Conservation (phyloP, 2,113 vertebrate species). For the Gallinago media region DNA sequence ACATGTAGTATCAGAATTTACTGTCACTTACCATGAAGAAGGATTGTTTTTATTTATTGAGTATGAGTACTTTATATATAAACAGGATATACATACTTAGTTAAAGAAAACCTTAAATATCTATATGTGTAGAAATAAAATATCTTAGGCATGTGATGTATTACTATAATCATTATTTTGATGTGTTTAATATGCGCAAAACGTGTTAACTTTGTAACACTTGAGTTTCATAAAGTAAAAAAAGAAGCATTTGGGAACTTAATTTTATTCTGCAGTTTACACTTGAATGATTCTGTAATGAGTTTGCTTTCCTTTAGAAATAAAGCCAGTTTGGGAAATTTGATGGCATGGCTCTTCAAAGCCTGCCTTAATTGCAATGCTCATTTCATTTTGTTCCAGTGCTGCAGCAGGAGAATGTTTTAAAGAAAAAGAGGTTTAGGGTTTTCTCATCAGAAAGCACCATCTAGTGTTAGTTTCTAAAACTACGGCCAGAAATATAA, state of each 20-base stretch:
- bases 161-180: background rate
- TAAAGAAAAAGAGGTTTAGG: background rate
- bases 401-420: background rate
- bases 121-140: background rate
- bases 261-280: background rate
- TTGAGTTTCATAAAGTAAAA: background rate
- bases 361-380: background rate
- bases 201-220: background rate
- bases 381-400: background rate
- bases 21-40: background rate
- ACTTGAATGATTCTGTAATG: background rate
- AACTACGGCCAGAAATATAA: background rate
- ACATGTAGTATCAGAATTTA: background rate
- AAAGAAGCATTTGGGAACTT: background rate
- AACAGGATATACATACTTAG: background rate
- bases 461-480: constrained; percentile 49
- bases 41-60: background rate
- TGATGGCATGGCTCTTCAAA: background rate
- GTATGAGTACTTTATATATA: background rate
- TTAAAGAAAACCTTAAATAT: background rate
- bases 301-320: background rate
- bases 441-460: constrained; percentile 28
- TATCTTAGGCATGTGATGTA: background rate
- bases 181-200: background rate
- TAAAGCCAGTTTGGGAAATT: background rate